Base-by-base conservation (phyloP, 2,888 invertebrate genomes). In the Abscondita cerata region DNA sequence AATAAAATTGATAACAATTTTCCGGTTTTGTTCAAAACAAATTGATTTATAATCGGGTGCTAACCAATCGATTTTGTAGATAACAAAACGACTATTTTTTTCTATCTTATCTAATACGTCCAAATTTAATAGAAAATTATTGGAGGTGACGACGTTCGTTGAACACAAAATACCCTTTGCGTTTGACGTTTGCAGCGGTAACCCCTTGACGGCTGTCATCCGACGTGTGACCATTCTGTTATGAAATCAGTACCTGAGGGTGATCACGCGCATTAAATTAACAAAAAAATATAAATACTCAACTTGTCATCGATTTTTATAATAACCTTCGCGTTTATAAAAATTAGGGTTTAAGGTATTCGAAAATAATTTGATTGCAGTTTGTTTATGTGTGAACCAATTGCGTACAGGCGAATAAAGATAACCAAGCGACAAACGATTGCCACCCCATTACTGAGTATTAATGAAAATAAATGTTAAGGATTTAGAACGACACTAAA, bases 161-260 rank as follows among this genome's bases (percentile, higher is more conserved):
- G 61, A 56, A 61, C 53, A 48, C 57, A 47, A 41, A 57, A 56
- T 53, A 36, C 50, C 48, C 53, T 48, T 60, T 62, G 57, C 57
- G 38, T 58, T 62, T 62, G 62, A 57, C 52, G 62, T 57, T 54
- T 34, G 44, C 18, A 11, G 19, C 20, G 62, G 66, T 56, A 67
- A 62, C 58, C 62, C 68, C 63, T 64, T 68, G 68, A 69, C 67
- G 64, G 59, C 63, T 62, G 59, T 53, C 62, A 64, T 65, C 64
- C 64, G 65, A 72, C 74, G 74, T 74, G 75, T 75, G 74, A 71
- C 71, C 70, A 66, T 72, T 71, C 73, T 73, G 75, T 70, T 71
- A 75, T 71, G 72, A 74, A 73, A 75, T 75, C 75, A 71, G 69
- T 69, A 68, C 70, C 68, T 68, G 16, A 65, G 65, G 68, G 70